Base-by-base conservation (phyloP, 2,888 invertebrate species). In the Drosophila formosana region DNA sequence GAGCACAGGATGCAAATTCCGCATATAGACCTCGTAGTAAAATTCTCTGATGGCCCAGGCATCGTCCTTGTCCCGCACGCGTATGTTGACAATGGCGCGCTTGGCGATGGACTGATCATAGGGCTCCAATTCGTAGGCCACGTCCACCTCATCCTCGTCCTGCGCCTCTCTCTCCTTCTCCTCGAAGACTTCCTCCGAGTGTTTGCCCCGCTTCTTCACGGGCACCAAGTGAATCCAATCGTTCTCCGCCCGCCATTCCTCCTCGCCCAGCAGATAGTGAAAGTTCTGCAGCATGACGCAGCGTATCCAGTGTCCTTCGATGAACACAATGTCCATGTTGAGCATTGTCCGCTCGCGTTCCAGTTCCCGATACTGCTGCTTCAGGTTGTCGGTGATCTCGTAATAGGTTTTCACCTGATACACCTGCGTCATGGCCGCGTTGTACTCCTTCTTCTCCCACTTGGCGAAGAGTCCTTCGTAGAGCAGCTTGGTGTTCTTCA, bases 241-340 rank as follows among this genome's bases (percentile, higher is more conserved):
- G 49, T 92, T 26, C 50, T 90, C 79, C 3, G 81, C 64, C 0
- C 92, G 91, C 92, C 92, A 92, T 26, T 90, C 91, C 46, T 89
- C 82, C 26, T 91, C 91, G 1, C 90, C 91, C n/a, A 92, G 65
- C 9, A 92, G 68, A 62, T 92, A 92, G 13, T 92, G 92, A 41
- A 92, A 92, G 63, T 92, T 92, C 75, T 92, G 92, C 55, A 92
- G 50, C 82, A 92, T 91, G 0, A 88, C 89, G 18, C 91, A 87
- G 1, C 88, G 86, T 45, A 91, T 90, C 91, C 91, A 92, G 56
- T 91, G 89, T 3, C 90, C 90, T 65, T 92, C 92, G 18, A 90
- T 90, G 28, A 91, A 92, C 3, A 92, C 91, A 46, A 92, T 92
- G 37, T 92, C 89, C 91, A 92, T 91, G 60, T 91, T 92, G 2